Evolutionary conservation across 2,888 invertebrate species (phyloP).

Genomic region (Dendrolimus pini): DNA sequence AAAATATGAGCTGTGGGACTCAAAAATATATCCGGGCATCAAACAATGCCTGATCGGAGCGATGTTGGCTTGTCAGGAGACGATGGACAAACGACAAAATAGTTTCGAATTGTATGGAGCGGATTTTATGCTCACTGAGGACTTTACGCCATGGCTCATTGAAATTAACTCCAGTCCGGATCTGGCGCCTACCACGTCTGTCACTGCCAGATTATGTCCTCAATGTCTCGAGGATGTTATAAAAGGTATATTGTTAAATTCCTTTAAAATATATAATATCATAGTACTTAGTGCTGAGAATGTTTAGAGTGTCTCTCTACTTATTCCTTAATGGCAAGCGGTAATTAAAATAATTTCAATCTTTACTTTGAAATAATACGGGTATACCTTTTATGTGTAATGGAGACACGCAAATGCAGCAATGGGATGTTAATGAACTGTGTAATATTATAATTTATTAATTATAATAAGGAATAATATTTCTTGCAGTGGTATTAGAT

Average conservation of each 20-base stretch:
- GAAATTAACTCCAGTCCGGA: constrained; percentile 97
- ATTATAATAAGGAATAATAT: not conserved
- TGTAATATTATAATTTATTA: too few relatives aligned
- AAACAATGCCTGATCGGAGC: constrained; percentile 85
- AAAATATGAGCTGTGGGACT: constrained; percentile 86
- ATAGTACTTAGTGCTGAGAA: too few relatives aligned
- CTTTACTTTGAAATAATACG: not conserved
- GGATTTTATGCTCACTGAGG: constrained; percentile 95
- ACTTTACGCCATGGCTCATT: constrained; percentile 93
- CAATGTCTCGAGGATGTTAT: constrained; percentile 93
- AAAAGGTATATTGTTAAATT: constrained; percentile 80
- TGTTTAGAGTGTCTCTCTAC: too few relatives aligned
- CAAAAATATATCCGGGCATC: constrained; percentile 93
- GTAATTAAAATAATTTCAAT: not conserved
- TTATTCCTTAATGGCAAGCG: too few relatives aligned
- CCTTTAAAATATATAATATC: not conserved
- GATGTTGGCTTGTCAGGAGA: constrained; percentile 90
- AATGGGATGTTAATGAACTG: too few relatives aligned
- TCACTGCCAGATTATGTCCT: constrained; percentile 90
- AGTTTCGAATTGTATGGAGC: constrained; percentile 97
- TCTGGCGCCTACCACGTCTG: constrained; percentile 92
- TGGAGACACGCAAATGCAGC: too few relatives aligned
- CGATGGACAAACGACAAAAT: constrained; percentile 86
- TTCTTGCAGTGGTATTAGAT: constrained; percentile 85
- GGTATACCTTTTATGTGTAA: too few relatives aligned